A percentile compares a stretch with the other conserved stretches of the same genome.
Conservation (phyloP, 2,113 vertebrate genomes). For the Laticauda laticaudata region DNA sequence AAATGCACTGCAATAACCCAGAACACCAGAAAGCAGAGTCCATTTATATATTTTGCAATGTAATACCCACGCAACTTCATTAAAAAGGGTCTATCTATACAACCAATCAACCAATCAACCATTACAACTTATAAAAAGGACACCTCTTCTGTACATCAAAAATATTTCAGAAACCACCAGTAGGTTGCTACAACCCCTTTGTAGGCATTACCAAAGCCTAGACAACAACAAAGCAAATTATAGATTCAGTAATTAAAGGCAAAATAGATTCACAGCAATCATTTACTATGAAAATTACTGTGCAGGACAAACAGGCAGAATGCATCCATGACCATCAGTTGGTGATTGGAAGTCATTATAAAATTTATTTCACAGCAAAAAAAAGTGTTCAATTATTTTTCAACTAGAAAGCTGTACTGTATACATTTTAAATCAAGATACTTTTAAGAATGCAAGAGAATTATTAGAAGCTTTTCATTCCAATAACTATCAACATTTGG, state of each 20-base stretch:
- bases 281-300: not conserved
- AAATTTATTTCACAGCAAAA: not conserved
- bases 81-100: not conserved
- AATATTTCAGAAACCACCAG: not conserved
- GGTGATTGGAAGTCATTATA: not conserved
- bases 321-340: not conserved
- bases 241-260: not conserved
- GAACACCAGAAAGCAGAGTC: not conserved
- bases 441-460: not conserved
- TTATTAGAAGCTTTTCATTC: not conserved
- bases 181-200: not conserved
- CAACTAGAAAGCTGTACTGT: not conserved
- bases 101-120: not conserved
- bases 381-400: not conserved
- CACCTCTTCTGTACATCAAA: not conserved
- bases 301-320: not conserved
- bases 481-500: not conserved
- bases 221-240: not conserved
- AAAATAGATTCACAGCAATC: not conserved
- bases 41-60: not conserved
- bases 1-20: not conserved
- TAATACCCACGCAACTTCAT: not conserved
- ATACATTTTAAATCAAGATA: not conserved
- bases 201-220: not conserved
- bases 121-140: not conserved